Percentiles rank a stretch among this genome's conserved stretches.
Evolutionary conservation across 2,888 invertebrate genomes (phyloP).

Genomic region (Aphelenchoides bicaudatus): DNA sequence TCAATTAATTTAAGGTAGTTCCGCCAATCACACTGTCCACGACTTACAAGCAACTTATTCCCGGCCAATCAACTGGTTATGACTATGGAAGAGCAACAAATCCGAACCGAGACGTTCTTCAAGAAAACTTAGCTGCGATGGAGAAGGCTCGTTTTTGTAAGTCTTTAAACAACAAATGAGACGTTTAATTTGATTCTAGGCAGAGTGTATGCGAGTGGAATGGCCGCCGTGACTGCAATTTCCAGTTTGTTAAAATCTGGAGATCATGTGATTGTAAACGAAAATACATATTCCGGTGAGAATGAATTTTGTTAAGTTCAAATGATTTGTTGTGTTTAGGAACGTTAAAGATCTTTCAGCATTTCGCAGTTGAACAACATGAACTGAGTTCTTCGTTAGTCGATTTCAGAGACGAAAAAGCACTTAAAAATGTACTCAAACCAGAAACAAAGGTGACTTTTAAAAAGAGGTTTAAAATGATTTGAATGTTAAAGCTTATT

Average conservation of each 20-base stretch:
- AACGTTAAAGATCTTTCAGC: slow-evolving; percentile 64
- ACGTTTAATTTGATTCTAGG: too few relatives aligned
- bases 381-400: slow-evolving; percentile 75
- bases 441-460: slow-evolving; percentile 85
- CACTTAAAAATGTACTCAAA: slow-evolving; percentile 71
- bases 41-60: slow-evolving; percentile 83
- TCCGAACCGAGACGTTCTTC: slow-evolving; percentile 82
- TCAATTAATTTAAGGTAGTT: slow-evolving; percentile 74
- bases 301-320: neutral
- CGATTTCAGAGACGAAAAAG: slow-evolving; percentile 72
- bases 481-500: too few relatives aligned
- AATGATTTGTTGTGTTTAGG: slow-evolving; percentile 23
- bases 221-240: slow-evolving; percentile 76
- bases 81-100: slow-evolving; percentile 71
- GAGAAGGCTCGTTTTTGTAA: slow-evolving; percentile 83
- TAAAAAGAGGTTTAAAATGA: too few relatives aligned
- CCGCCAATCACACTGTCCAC: slow-evolving; percentile 85
- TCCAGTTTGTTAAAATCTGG: slow-evolving; percentile 74
- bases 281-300: slow-evolving; percentile 87
- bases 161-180: too few relatives aligned
- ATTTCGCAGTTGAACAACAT: slow-evolving; percentile 65
- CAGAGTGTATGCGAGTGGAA: slow-evolving; percentile 77
- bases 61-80: slow-evolving; percentile 74
- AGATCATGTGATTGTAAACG: slow-evolving; percentile 83
- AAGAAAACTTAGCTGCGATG: slow-evolving; percentile 81